These are phyloP conservation scores for Siniperca scherzeri DNA, from an alignment of 2,797 vertebrate genomes.

Conservation along the genomic window DNA sequence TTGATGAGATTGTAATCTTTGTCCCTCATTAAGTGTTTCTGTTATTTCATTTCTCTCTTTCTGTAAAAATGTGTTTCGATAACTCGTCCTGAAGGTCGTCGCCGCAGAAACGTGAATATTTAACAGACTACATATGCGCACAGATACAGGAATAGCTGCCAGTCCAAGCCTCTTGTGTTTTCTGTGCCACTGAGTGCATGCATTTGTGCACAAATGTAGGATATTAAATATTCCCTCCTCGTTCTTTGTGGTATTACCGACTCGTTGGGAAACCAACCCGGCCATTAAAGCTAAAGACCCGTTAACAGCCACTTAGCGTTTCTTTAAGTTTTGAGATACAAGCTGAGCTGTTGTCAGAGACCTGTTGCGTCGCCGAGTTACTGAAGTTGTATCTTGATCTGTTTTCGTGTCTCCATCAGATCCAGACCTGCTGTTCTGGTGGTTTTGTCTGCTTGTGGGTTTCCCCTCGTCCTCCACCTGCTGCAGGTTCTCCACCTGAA, in stretches of 20 bases:
- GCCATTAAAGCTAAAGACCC: background rate
- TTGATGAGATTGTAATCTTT: too few species aligned
- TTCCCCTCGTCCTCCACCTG: background rate
- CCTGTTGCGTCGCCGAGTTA: background rate
- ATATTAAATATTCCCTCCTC: too few species aligned
- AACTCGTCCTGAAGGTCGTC: background rate
- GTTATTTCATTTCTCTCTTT: background rate
- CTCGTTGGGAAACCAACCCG: too few species aligned
- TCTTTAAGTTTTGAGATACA: background rate
- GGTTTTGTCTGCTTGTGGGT: background rate
- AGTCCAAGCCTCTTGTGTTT: too few species aligned
- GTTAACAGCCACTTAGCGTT: background rate
- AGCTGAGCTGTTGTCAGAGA: background rate
- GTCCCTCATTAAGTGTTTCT: too few species aligned
- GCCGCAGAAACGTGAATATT: too few species aligned
- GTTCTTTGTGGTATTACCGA: too few species aligned
- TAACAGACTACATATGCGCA: background rate
- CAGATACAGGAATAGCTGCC: background rate
- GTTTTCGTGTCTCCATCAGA: slow-evolving; percentile 14
- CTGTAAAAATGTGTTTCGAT: background rate
- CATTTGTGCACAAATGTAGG: too few species aligned
- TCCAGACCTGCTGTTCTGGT: background rate
- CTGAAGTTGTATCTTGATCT: background rate
- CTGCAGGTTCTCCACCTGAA: background rate
- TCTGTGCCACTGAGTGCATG: too few species aligned